These are phyloP conservation scores for Toxotes lorentzi DNA, from an alignment of 2,797 vertebrate genomes.

Conservation along the genomic window DNA sequence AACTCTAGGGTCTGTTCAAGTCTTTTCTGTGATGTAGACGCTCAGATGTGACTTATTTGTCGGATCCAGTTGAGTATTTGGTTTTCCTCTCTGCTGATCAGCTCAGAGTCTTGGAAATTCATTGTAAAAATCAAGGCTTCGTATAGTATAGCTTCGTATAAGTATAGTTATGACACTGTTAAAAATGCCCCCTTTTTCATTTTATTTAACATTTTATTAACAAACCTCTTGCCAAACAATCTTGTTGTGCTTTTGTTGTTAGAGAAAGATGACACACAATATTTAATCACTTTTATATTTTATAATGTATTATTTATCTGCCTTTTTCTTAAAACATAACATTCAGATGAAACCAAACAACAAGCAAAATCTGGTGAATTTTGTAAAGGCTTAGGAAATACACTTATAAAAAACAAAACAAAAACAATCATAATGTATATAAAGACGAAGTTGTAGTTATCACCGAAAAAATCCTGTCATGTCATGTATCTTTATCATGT, in stretches of 20 bases:
- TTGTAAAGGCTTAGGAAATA: not conserved
- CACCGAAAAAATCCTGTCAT: not conserved
- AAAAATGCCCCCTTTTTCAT: not conserved
- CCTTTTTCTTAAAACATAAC: not conserved
- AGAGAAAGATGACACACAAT: not conserved
- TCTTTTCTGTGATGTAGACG: slow-evolving; percentile 28
- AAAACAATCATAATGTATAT: not conserved
- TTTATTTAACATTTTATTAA: slow-evolving; percentile 7
- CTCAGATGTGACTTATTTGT: slow-evolving; percentile 44
- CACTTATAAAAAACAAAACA: not conserved
- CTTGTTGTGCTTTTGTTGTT: not conserved
- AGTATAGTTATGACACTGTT: not conserved
- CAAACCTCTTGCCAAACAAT: not conserved
- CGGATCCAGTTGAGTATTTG: slow-evolving; percentile 12
- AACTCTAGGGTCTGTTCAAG: slow-evolving; percentile 46
- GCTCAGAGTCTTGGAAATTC: not conserved
- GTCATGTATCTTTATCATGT: not conserved
- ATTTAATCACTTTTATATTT: not conserved
- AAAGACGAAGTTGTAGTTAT: not conserved
- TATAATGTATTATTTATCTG: not conserved
- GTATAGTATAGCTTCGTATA: no score
- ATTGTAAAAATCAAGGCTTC: slow-evolving; percentile 15
- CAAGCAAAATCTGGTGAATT: not conserved
- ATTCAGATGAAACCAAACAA: not conserved
- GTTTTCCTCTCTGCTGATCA: slow-evolving; percentile 10